Conservation (phyloP, 2,888 invertebrate genomes). For the Oscheius myriophilus region DNA sequence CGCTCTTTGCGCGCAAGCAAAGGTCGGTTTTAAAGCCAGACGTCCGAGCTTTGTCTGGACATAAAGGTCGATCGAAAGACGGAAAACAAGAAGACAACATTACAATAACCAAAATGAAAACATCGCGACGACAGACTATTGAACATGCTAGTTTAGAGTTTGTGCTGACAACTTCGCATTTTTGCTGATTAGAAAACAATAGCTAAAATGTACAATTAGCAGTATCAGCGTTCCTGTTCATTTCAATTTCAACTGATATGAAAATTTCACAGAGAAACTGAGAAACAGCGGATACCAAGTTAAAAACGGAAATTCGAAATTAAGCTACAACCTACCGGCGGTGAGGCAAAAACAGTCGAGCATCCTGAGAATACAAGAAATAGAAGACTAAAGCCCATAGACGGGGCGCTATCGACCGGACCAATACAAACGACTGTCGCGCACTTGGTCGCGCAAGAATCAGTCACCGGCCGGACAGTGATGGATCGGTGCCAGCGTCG, state of each 20-base stretch:
- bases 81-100: no score
- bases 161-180: not conserved
- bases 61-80: no score
- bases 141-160: no score
- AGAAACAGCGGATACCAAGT: no score
- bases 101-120: no score
- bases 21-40: no score
- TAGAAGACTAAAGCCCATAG: not conserved
- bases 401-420: conserved; percentile 14
- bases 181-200: not conserved
- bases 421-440: conserved; percentile 8
- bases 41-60: no score
- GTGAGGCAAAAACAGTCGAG: conserved; percentile 23
- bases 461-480: conserved; percentile 20
- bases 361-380: not conserved
- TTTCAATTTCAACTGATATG: not conserved
- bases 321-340: conserved; percentile 1
- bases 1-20: no score
- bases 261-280: not conserved
- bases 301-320: no score
- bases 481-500: conserved; percentile 25
- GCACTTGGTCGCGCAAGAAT: conserved; percentile 26
- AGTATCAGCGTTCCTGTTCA: not conserved
- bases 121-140: no score
- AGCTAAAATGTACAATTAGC: not conserved